Conservation (phyloP, 2,113 vertebrate species). For the Lipophrys pholis region DNA sequence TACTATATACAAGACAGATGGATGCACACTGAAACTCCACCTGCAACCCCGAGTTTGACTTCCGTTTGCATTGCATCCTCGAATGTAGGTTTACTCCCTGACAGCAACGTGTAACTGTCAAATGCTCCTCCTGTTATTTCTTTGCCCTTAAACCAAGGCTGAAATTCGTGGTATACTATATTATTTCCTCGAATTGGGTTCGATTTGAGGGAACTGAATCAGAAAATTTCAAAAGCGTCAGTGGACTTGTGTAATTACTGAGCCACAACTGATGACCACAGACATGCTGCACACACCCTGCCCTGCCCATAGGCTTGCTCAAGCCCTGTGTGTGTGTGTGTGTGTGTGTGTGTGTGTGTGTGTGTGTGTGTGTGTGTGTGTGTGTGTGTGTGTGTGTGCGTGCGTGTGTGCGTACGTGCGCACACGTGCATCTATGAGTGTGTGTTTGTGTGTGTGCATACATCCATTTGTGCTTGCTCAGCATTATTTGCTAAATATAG, state of each 20-base stretch:
- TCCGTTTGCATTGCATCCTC: too few relatives aligned
- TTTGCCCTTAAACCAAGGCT: not conserved
- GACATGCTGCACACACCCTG: constrained; percentile 66
- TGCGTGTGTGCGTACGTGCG: constrained; percentile 3
- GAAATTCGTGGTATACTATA: not conserved
- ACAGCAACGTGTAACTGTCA: too few relatives aligned
- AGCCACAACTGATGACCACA: constrained; percentile 66
- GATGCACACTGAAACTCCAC: not conserved
- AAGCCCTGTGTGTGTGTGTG: constrained; percentile 15
- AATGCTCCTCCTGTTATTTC: not conserved
- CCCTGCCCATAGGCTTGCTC: constrained; percentile 54
- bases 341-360: not conserved
- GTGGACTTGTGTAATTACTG: constrained; percentile 59
- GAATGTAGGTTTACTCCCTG: not conserved
- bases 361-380: constrained; percentile 12
- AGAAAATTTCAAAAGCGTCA: constrained; percentile 53
- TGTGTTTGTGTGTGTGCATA: not conserved
- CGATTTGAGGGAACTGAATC: constrained; percentile 46
- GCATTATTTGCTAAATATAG: constrained; percentile 31
- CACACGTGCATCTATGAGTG: too few relatives aligned
- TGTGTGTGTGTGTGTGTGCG: constrained; percentile 5
- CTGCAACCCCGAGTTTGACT: too few relatives aligned
- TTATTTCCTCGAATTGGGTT: constrained; percentile 39
- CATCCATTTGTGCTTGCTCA: not conserved
- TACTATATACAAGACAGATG: too few relatives aligned